Evolutionary conservation across 2,113 vertebrate species (phyloP).

Genomic region (Tyto alba): DNA sequence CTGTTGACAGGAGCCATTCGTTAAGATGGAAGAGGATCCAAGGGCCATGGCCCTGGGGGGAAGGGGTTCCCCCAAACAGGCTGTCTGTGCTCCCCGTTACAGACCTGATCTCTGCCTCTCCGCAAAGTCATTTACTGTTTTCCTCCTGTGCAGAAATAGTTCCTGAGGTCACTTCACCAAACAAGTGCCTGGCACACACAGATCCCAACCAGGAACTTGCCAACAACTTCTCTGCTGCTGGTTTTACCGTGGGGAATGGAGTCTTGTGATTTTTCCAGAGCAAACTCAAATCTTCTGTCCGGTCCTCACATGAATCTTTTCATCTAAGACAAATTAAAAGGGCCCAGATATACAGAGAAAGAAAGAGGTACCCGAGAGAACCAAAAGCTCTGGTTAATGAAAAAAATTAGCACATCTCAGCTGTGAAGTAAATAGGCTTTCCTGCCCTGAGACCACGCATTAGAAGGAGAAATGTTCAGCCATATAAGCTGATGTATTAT

Average conservation of each 20-base stretch:
- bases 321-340: background rate
- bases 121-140: background rate
- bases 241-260: accelerated
- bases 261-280: background rate
- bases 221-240: background rate
- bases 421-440: background rate
- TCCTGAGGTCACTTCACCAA: background rate
- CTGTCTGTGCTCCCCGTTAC: background rate
- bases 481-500: background rate
- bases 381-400: background rate
- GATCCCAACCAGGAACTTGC: too few relatives aligned
- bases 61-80: background rate
- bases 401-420: background rate
- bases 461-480: background rate
- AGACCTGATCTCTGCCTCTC: background rate
- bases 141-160: background rate
- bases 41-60: accelerated
- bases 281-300: background rate
- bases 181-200: too few relatives aligned
- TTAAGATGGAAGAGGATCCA: background rate
- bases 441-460: accelerated
- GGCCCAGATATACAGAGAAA: background rate
- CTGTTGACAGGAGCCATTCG: background rate
- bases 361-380: background rate
- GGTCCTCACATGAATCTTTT: background rate